Evolutionary conservation across 1,140 invertebrate genomes (phyloP), one percentile per base, ranked within the genome.

Genomic region (Pogonus chalceus): DNA sequence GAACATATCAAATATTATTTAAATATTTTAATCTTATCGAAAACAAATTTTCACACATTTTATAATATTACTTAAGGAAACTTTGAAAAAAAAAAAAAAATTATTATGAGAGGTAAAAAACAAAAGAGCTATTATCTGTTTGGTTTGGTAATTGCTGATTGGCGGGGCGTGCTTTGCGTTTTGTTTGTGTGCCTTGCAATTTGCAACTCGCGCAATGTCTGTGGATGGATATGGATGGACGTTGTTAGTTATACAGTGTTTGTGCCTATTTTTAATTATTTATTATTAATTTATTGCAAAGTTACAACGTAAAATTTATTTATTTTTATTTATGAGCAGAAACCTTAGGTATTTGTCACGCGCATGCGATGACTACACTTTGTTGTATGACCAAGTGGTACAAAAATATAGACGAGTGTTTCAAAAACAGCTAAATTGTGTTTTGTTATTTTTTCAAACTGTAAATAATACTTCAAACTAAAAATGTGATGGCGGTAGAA

Each of bases 1-100:
- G 54, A 35, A 49, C 46, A 55, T 35, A 16, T 55, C 54, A 51
- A 49, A 55, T 43, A 51, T 55, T 51, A 51, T 55, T 55, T 51
- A 47, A 51, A 51, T 46, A 20, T 39, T 55, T 55, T 51, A 55
- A 43, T 55, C n/a, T n/a, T n/a, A n/a, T n/a, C n/a, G n/a, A n/a
- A n/a, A n/a, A n/a, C n/a, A n/a, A n/a, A n/a, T n/a, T n/a, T n/a
- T n/a, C n/a, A n/a, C n/a, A n/a, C n/a, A n/a, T n/a, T n/a, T n/a
- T n/a, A n/a, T n/a, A n/a, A n/a, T n/a, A n/a, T n/a, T n/a, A n/a
- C n/a, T n/a, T n/a, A n/a, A n/a, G n/a, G n/a, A n/a, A n/a, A n/a
- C n/a, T n/a, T n/a, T n/a, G n/a, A n/a, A n/a, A n/a, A n/a, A n/a
- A n/a, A n/a, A n/a, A n/a, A n/a, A n/a, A n/a, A n/a, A n/a, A n/a